Conservation (phyloP, 2,797 vertebrate genomes). For the Gymnodraco acuticeps region DNA sequence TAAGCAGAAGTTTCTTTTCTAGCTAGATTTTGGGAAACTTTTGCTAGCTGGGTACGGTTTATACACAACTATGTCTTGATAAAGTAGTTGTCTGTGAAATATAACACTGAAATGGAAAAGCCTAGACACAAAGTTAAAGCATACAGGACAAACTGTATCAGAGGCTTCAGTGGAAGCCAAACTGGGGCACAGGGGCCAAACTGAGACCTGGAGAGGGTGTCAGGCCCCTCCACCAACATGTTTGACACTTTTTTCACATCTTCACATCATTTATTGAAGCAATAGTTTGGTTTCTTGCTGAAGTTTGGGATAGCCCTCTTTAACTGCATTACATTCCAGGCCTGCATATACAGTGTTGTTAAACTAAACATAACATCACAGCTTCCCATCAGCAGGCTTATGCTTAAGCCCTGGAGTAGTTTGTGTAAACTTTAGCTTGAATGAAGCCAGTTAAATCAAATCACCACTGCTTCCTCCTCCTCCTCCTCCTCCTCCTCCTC, state of each 20-base stretch:
- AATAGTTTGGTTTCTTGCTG: background rate
- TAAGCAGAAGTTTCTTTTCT: too few species aligned
- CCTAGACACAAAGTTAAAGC: background rate
- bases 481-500: too few species aligned
- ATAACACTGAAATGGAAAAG: background rate
- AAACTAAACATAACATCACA: slow-evolving; percentile 33
- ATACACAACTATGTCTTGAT: background rate
- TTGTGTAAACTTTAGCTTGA: slow-evolving; percentile 51
- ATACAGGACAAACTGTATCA: slow-evolving; percentile 1
- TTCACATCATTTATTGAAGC: background rate
- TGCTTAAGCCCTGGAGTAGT: slow-evolving; percentile 36
- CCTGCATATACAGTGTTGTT: background rate
- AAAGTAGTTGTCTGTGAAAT: background rate
- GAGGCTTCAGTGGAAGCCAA: slow-evolving; percentile 1
- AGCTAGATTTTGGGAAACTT: background rate
- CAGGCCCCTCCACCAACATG: background rate
- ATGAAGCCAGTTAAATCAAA: slow-evolving; percentile 50
- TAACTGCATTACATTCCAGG: background rate
- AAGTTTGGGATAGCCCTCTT: background rate
- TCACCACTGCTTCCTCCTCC: slow-evolving; percentile 46
- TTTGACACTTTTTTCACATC: background rate
- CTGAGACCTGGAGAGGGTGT: background rate
- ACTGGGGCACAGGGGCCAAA: background rate
- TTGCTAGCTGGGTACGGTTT: background rate
- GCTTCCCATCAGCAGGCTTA: slow-evolving; percentile 33